Percentiles rank a stretch among this genome's conserved stretches.
These are phyloP conservation scores for Tuberolachnus salignus DNA, from an alignment of 2,888 invertebrate genomes.

Conservation along the genomic window DNA sequence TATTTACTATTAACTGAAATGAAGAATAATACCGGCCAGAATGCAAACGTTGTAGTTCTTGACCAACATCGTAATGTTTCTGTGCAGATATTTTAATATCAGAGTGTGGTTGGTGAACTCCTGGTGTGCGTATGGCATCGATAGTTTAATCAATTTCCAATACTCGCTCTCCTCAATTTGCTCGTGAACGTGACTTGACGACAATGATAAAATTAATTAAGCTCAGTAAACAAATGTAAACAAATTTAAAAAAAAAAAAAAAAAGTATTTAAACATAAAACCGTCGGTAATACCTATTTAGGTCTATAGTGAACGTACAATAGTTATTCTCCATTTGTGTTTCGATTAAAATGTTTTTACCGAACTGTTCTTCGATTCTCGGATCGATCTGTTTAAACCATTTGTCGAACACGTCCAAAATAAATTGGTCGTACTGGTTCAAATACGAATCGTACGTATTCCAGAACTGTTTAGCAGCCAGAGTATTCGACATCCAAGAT, in stretches of 20 bases:
- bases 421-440: background rate
- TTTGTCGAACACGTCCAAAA: background rate
- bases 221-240: background rate
- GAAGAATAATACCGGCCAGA: background rate
- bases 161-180: background rate
- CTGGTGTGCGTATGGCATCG: background rate
- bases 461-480: background rate
- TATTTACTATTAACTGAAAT: background rate
- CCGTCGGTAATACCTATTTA: background rate
- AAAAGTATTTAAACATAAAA: too few relatives aligned
- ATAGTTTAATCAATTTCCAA: background rate
- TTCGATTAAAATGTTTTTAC: background rate
- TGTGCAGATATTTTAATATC: background rate
- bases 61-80: background rate
- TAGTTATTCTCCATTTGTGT: background rate
- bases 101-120: background rate
- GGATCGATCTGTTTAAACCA: slow-evolving; percentile 11
- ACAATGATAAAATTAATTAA: background rate
- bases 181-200: background rate
- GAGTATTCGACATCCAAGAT: slow-evolving; percentile 4
- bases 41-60: background rate
- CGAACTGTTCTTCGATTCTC: background rate
- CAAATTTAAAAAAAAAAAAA: background rate
- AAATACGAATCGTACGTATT: background rate
- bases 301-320: background rate